Base-by-base conservation (phyloP, 2,888 invertebrate species). In the Scaeva pyrastri region DNA sequence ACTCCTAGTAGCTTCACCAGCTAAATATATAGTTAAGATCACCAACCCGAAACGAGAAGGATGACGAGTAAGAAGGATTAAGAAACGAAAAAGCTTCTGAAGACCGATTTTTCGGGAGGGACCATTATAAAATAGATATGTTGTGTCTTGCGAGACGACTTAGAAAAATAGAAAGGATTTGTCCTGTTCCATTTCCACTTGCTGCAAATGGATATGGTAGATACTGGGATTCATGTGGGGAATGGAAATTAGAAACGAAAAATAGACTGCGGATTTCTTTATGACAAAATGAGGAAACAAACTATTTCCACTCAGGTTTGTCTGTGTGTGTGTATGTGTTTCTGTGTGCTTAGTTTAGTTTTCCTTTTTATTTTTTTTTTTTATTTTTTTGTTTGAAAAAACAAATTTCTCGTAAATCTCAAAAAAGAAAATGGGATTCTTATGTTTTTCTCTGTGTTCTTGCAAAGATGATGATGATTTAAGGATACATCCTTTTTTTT, bases 351-450 rank as follows among this genome's bases (percentile, higher is more conserved):
- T n/a, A n/a, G n/a, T n/a, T n/a, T n/a, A n/a, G n/a, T n/a, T n/a
- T n/a, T n/a, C n/a, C n/a, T n/a, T n/a, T n/a, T n/a, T n/a, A n/a
- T n/a, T n/a, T n/a, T n/a, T 21, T 21, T 36, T 5, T 45, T 45
- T 21, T 36, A 50, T 14, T 16, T 14, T 50, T 62, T 43, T 64
- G 64, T 56, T 43, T 56, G 23, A 39, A 75, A 55, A 71, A 74
- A 66, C 58, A 66, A 66, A 79, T 55, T 75, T 68, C 76, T 71
- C 55, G 68, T 43, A 72, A 58, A 58, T 72, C 66, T 77, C 56
- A 70, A 71, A 80, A 60, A 76, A 52, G 72, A 85, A 80, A 76
- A 85, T 76, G 43, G 50, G 71, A 76, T 79, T 72, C 82, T 76
- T 64, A 60, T 77, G 72, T 76, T 77, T 72, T 39, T 79, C 45